Evolutionary conservation across 2,888 invertebrate species (phyloP).

Genomic region (Archips crataeganus): DNA sequence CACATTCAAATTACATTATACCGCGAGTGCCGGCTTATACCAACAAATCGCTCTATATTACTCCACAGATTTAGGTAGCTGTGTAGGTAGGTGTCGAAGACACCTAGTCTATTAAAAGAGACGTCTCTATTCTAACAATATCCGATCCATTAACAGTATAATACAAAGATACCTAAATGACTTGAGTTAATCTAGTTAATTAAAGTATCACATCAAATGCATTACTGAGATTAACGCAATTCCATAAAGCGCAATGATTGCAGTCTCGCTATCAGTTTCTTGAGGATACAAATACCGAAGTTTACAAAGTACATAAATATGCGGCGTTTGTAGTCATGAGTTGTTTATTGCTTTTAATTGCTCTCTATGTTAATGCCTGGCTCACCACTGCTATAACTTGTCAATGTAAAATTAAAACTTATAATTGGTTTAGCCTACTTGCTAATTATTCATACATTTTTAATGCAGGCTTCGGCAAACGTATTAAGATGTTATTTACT

Average conservation of each 20-base stretch:
- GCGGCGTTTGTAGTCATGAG: not conserved
- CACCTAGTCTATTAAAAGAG: constrained; percentile 33
- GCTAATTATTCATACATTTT: not conserved
- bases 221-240: too few species aligned
- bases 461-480: not conserved
- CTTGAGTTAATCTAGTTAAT: constrained; percentile 20
- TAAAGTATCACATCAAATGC: not conserved
- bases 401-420: not conserved
- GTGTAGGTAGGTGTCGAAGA: too few species aligned
- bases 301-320: not conserved
- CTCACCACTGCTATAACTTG: not conserved
- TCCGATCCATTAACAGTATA: constrained; percentile 1
- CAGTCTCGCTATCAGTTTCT: not conserved
- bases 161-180: constrained; percentile 14
- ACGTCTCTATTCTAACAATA: constrained; percentile 15
- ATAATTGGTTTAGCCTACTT: not conserved
- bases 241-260: not conserved
- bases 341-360: not conserved
- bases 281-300: not conserved
- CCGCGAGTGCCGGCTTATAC: not conserved
- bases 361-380: not conserved
- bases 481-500: not conserved
- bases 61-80: constrained; percentile 29
- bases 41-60: not conserved
- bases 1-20: not conserved